Evolutionary conservation across 2,888 invertebrate genomes (phyloP), one percentile per base, ranked within the genome.

Genomic region (Escarpia spicata): DNA sequence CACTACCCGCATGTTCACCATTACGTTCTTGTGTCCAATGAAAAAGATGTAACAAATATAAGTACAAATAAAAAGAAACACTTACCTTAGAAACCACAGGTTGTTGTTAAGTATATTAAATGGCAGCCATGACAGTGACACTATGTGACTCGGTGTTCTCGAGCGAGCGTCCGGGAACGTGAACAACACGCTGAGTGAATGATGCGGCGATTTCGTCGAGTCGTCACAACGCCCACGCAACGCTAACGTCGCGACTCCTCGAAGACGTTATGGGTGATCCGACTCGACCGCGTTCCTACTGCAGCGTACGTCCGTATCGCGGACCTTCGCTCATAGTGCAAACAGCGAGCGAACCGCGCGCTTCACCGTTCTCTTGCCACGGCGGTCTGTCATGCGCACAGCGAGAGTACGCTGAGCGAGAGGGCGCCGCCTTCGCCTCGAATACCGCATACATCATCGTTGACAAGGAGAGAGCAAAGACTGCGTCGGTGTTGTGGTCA

Each of bases 371-470:
- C 3, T 75, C 3, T 6, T 75, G 75, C 75, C 26, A 26, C 19
- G n/a, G 26, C 75, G 26, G 75, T n/a, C 75, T 26, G 75, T 75
- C 75, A 75, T 75, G 75, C 75, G 75, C 75, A 75, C 75, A 2
- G 26, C 75, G n/a, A n/a, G 52, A 9, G 75, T 26, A 75, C 26
- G n/a, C 19, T 15, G 75, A 26, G n/a, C 75, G 26, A 19, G 19
- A 26, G 75, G n/a, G 6, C 75, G 26, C 75, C 75, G 3, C 75
- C 75, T 75, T 75, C 19, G 75, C 75, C 75, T 75, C n/a, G 26
- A 75, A 75, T 75, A 75, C 26, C 75, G 75, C 75, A 75, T 75
- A 75, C 75, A 75, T 75, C 75, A 75, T 75, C 75, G 75, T 75
- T 75, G 75, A 75, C 75, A n/a, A n/a, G 75, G 75, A 75, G 75